These are phyloP conservation scores for Thomomys bottae DNA, from an alignment of 2,113 vertebrate species.

Conservation along the genomic window DNA sequence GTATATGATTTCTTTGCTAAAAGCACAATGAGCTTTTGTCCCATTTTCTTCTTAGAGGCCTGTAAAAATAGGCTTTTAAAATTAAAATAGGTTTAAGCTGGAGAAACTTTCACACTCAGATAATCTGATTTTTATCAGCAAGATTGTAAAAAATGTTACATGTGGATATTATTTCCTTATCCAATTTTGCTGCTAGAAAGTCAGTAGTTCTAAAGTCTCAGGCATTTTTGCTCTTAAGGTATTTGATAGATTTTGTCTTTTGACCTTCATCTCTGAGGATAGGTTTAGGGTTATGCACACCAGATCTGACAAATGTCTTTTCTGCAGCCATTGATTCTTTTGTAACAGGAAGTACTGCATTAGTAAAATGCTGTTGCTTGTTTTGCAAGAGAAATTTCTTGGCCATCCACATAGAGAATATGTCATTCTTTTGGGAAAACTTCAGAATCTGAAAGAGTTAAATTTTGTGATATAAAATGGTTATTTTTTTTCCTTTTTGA, in stretches of 20 bases:
- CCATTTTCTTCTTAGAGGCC: neutral
- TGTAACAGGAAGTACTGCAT: neutral
- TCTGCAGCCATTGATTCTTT: neutral
- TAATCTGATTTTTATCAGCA: slow-evolving; percentile 15
- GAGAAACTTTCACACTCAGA: slow-evolving; percentile 52
- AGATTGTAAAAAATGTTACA: slow-evolving; percentile 24
- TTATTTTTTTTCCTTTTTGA: neutral
- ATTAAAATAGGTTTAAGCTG: slow-evolving; percentile 26
- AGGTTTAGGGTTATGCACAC: neutral
- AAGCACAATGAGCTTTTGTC: neutral
- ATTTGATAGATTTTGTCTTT: slow-evolving; percentile 7
- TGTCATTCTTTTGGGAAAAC: slow-evolving; percentile 2
- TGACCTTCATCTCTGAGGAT: neutral
- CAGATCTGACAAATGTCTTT: neutral
- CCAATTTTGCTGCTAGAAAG: slow-evolving; percentile 3
- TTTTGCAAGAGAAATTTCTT: slow-evolving; percentile 3
- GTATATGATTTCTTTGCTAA: neutral
- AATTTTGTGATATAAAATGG: neutral
- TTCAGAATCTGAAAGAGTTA: slow-evolving; percentile 3
- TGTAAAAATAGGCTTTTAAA: slow-evolving; percentile 41
- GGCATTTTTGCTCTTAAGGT: neutral
- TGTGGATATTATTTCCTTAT: slow-evolving; percentile 5
- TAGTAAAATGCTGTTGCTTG: neutral
- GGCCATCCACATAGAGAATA: neutral
- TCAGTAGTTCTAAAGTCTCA: neutral